phyloP scores from a whole-genome alignment of 1,140 invertebrate genomes.

The Plectrocnemia conspersa region DNA sequence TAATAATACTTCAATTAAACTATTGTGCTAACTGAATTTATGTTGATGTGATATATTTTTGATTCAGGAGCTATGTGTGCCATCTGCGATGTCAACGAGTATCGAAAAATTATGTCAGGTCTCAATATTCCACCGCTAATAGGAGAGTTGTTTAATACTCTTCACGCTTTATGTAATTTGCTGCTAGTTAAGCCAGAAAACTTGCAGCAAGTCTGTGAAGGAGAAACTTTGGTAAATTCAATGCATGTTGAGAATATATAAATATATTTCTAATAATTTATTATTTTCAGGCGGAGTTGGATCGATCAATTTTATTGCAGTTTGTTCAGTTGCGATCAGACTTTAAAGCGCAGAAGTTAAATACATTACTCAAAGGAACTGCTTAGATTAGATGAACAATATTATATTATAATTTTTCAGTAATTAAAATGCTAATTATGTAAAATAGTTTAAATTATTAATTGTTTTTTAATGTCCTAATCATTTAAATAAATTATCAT shows the following conservation, averaged over 20 bases:
- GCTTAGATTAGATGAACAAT: no score
- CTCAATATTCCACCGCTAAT: constrained; percentile 71
- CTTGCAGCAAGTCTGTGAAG: constrained; percentile 89
- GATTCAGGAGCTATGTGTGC: constrained; percentile 87
- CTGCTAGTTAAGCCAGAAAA: constrained; percentile 94
- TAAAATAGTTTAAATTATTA: no score
- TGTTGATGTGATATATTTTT: constrained; percentile 19
- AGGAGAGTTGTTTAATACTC: constrained; percentile 84
- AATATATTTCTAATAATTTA: constrained; percentile 5
- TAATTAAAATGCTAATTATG: no score
- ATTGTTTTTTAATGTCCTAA: no score
- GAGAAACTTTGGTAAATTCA: constrained; percentile 80
- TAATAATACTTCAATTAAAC: constrained; percentile 37
- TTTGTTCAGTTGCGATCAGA: constrained; percentile 93
- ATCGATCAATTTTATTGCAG: constrained; percentile 79
- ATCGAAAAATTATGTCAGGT: constrained; percentile 59
- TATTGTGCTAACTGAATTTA: no score
- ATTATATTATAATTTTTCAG: no score
- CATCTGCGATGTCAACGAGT: constrained; percentile 97
- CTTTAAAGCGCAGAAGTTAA: constrained; percentile 81
- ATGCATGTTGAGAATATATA: background rate
- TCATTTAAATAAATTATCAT: no score
- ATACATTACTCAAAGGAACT: constrained; percentile 59
- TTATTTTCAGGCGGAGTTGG: constrained; percentile 73
- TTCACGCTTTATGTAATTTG: constrained; percentile 94